Evolutionary conservation across 2,888 invertebrate genomes (phyloP), one percentile per base, ranked within the genome.

Genomic region (Antitype chi): DNA sequence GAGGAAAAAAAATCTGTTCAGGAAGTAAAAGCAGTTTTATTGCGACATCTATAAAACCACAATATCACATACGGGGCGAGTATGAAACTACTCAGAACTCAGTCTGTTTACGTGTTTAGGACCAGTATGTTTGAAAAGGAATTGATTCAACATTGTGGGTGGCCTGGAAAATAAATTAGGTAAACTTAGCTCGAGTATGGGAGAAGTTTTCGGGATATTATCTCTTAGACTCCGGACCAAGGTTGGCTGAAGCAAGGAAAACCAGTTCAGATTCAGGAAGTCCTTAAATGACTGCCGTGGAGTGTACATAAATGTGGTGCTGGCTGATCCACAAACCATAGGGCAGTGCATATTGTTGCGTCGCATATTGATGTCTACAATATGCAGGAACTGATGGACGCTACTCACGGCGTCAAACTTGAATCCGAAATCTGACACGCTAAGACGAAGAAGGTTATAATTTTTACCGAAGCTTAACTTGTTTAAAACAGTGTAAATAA

Each of bases 21-120:
- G 43, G 49, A 64, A 25, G 63, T 68, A 47, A 28, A 68, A 62
- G 25, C 25, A 47, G 38, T 62, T 64, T 43, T 23, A 62, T 47
- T 49, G 57, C 32, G 6, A 38, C 23, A n/a, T 20, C 25, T 64
- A 15, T n/a, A 9, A 55, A 74, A 25, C 25, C 17, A 32, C 6
- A 43, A 63, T 20, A 20, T 8, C 52, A 60, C 23, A n/a, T 28
- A 53, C 17, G 6, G 28, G 4, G 23, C 15, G 75, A 60, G 53
- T 59, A 15, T 53, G n/a, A 67, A 52, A 63, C 11, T 53, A 63
- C 17, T 23, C 38, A 28, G 20, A 20, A 47, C n/a, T 25, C 25
- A 5, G n/a, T 47, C 23, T 47, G 11, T 32, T 74, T 23, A 23
- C 20, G n/a, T 32, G 7, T 55, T 62, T n/a, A 20, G 11, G 3